A percentile compares a stretch with the other conserved stretches of the same genome.
phyloP scores from a whole-genome alignment of 2,113 vertebrate species.

The Atrichornis clamosus region DNA sequence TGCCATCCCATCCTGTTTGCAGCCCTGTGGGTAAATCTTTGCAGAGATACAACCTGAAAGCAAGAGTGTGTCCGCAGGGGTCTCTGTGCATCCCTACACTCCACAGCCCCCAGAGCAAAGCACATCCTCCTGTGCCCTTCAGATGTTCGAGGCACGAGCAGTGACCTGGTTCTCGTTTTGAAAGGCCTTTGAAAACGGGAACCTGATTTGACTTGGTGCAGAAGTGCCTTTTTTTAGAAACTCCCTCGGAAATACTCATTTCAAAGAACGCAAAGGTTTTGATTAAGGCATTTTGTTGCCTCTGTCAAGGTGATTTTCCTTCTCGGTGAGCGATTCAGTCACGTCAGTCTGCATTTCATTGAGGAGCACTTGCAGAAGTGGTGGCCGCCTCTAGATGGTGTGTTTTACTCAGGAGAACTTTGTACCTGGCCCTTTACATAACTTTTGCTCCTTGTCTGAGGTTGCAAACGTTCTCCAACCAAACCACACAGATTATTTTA shows the following conservation, averaged over 20 bases:
- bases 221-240: background rate
- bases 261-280: background rate
- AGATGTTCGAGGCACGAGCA: background rate
- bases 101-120: background rate
- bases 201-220: background rate
- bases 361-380: slow-evolving; percentile 15
- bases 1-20: background rate
- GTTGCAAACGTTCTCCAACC: background rate
- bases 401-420: background rate
- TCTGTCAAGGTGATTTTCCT: background rate
- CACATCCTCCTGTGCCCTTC: background rate
- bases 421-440: background rate
- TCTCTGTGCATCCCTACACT: background rate
- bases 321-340: background rate
- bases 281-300: background rate
- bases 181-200: background rate
- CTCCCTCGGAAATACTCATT: background rate
- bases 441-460: background rate
- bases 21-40: background rate
- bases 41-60: background rate
- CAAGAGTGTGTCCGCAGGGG: background rate
- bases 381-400: slow-evolving; percentile 69
- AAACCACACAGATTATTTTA: background rate
- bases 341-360: background rate
- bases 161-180: background rate